phyloP scores from a whole-genome alignment of 2,888 invertebrate genomes.

The Cremastinae sp. region DNA sequence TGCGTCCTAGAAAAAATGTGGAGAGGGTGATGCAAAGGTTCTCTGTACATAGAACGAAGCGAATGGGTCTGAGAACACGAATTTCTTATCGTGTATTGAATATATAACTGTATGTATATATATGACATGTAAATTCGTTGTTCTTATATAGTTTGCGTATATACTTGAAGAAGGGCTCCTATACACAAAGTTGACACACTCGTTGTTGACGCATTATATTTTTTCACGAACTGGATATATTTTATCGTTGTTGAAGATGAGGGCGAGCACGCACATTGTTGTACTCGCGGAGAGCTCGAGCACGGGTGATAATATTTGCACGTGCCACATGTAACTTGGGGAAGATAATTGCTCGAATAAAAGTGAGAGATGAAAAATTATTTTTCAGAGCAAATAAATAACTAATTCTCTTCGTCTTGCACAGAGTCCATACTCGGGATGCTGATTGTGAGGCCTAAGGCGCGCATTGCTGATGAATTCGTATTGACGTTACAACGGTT shows the following conservation, averaged over 20 bases:
- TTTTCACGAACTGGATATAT: slow-evolving; percentile 63
- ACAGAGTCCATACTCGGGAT: background rate
- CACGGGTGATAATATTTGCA: background rate
- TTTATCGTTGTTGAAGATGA: slow-evolving; percentile 62
- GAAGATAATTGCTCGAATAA: slow-evolving; percentile 31
- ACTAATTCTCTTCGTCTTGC: background rate
- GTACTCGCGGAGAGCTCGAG: slow-evolving; percentile 3
- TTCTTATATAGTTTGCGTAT: slow-evolving; percentile 60
- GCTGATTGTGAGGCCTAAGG: background rate
- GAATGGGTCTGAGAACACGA: slow-evolving; percentile 15
- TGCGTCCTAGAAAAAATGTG: slow-evolving; percentile 22
- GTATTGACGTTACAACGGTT: background rate
- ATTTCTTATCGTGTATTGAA: slow-evolving; percentile 33
- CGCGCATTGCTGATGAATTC: background rate
- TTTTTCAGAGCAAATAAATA: slow-evolving; percentile 1
- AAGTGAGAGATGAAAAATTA: background rate
- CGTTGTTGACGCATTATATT: slow-evolving; percentile 64
- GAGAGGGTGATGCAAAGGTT: slow-evolving; percentile 13
- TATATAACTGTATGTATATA: slow-evolving; percentile 57
- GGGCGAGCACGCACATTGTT: background rate
- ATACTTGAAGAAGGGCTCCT: slow-evolving; percentile 6
- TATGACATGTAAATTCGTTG: slow-evolving; percentile 56
- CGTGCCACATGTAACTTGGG: slow-evolving; percentile 34
- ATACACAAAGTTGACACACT: slow-evolving; percentile 51
- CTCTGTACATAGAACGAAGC: slow-evolving; percentile 33